Evolutionary conservation across 2,888 invertebrate genomes (phyloP).

Genomic region (Salticus scenicus): DNA sequence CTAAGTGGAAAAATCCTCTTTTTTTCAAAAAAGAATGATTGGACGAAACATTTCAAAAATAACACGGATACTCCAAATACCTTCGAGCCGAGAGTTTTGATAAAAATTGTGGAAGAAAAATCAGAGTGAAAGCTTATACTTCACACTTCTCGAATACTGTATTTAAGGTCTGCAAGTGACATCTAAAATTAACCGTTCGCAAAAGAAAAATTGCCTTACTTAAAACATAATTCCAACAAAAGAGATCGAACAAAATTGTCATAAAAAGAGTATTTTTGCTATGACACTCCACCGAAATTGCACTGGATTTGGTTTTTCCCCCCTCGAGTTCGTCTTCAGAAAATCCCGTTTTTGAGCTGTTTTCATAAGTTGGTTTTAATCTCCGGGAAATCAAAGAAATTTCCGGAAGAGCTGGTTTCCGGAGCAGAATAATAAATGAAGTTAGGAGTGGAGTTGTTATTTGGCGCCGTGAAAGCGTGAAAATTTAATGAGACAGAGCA

Average conservation of each 20-base stretch:
- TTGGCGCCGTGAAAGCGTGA: background rate
- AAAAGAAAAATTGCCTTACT: slow-evolving; percentile 64
- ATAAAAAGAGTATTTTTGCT: slow-evolving; percentile 53
- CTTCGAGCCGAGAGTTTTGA: background rate
- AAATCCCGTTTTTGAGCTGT: slow-evolving; percentile 29
- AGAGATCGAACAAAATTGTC: slow-evolving; percentile 21
- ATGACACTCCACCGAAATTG: slow-evolving; percentile 37
- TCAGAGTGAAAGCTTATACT: background rate
- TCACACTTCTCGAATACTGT: slow-evolving; percentile 58
- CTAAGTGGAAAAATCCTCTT: background rate
- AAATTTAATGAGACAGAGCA: background rate
- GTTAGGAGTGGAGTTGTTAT: background rate
- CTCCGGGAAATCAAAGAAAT: background rate
- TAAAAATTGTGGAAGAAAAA: slow-evolving; percentile 27
- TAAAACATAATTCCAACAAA: slow-evolving; percentile 56
- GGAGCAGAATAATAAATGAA: slow-evolving; percentile 14
- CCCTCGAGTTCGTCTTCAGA: background rate
- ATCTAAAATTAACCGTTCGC: slow-evolving; percentile 66
- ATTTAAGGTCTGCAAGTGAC: slow-evolving; percentile 67
- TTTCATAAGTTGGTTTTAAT: slow-evolving; percentile 56
- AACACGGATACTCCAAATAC: slow-evolving; percentile 48
- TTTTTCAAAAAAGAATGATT: slow-evolving; percentile 14
- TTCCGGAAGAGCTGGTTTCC: slow-evolving; percentile 6
- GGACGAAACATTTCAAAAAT: slow-evolving; percentile 65
- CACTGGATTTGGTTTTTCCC: slow-evolving; percentile 23